These are phyloP conservation scores for Aspiorhynchus laticeps DNA, from an alignment of 2,113 vertebrate genomes.

Conservation along the genomic window DNA sequence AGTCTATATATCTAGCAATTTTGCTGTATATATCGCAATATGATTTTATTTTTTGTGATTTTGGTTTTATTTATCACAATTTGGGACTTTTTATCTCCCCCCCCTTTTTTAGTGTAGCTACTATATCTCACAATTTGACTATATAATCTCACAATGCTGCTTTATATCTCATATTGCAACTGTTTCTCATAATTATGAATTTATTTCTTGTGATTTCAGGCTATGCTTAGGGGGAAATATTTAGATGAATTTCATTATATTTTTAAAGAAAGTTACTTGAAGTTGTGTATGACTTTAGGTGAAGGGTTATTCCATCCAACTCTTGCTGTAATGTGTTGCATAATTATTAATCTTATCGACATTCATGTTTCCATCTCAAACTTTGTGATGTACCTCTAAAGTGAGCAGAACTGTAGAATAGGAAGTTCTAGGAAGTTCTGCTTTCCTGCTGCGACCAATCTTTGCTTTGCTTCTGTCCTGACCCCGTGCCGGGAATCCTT, in stretches of 20 bases:
- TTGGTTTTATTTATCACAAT: too few species aligned
- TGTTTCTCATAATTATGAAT: neutral
- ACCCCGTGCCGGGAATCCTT: neutral
- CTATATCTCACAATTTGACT: too few species aligned
- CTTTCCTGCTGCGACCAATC: constrained; percentile 20
- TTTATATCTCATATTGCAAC: neutral
- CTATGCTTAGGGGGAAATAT: neutral
- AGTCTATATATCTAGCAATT: neutral
- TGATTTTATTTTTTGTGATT: too few species aligned
- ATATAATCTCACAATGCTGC: neutral
- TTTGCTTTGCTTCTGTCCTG: neutral
- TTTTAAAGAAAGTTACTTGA: neutral
- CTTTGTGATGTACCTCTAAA: neutral
- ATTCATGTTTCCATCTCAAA: neutral
- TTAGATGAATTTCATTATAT: too few species aligned
- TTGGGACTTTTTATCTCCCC: too few species aligned
- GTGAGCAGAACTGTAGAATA: neutral
- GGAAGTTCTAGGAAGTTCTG: constrained; percentile 10
- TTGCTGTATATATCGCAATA: too few species aligned
- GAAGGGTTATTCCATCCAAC: neutral
- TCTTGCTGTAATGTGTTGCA: neutral
- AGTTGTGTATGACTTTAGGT: neutral
- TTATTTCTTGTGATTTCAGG: neutral
- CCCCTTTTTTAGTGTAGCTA: too few species aligned
- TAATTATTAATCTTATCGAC: neutral